These are phyloP conservation scores for Pseudococcus longispinus DNA, from an alignment of 2,888 invertebrate species.

Conservation along the genomic window DNA sequence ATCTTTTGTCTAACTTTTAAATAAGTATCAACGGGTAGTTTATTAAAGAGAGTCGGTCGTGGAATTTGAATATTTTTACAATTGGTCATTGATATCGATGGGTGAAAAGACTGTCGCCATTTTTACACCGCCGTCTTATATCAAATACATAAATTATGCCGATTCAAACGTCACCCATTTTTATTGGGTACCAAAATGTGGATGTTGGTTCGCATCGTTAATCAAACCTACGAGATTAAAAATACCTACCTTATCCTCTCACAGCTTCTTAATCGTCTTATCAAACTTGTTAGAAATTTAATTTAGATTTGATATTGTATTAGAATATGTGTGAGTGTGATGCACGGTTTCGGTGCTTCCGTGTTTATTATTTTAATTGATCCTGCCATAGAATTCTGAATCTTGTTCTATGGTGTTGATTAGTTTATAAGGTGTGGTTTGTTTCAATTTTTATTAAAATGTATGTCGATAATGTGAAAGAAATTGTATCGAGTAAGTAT, in stretches of 20 bases:
- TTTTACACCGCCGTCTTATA: not conserved
- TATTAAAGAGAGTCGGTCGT: conserved; percentile 6
- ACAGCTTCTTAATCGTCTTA: not conserved
- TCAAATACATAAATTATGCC: not conserved
- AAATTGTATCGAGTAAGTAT: not conserved
- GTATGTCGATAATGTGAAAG: not conserved
- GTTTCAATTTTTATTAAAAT: not conserved
- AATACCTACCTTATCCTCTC: not conserved
- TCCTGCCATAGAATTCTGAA: not conserved
- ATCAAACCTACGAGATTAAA: not conserved
- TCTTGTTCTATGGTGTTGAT: not conserved
- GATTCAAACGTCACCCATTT: not conserved
- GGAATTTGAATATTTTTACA: conserved; percentile 15
- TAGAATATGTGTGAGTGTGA: not conserved
- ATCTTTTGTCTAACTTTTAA: conserved; percentile 51
- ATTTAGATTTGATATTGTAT: not conserved
- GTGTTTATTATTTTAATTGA: not conserved
- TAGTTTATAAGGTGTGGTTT: not conserved
- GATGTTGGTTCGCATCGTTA: not conserved
- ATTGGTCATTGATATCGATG: conserved; percentile 12
- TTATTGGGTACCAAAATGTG: not conserved
- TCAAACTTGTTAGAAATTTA: not conserved
- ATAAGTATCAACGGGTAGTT: conserved; percentile 21
- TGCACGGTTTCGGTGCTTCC: not conserved
- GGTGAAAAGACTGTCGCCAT: not conserved